phyloP scores from a whole-genome alignment of 1,140 invertebrate genomes.

The Planococcus citri region DNA sequence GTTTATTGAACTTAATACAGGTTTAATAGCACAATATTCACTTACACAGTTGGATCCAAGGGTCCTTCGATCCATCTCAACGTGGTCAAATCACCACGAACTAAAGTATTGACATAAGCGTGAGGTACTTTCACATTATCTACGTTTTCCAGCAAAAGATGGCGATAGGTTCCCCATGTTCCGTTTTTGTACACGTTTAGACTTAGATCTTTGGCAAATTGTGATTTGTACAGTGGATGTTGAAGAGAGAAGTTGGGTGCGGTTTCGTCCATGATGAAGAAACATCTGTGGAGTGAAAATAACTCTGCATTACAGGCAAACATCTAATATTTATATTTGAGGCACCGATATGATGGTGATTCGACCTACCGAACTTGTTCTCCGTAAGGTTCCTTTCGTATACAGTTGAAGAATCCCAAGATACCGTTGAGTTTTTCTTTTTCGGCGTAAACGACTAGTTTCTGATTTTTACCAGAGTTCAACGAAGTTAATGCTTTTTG shows the following conservation, averaged over 20 bases:
- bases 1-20: constrained; percentile 1
- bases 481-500: constrained; percentile 43
- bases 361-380: constrained; percentile 36
- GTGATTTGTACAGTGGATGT: constrained; percentile 49
- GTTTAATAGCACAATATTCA: constrained; percentile 21
- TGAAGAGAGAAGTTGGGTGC: constrained; percentile 50
- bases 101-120: constrained; percentile 61
- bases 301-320: no score
- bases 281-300: constrained; percentile 35
- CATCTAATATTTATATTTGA: no score
- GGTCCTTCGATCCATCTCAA: constrained; percentile 67
- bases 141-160: constrained; percentile 41
- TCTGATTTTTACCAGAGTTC: constrained; percentile 32
- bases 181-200: constrained; percentile 64
- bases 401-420: constrained; percentile 67
- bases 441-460: constrained; percentile 44
- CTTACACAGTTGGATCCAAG: constrained; percentile 37
- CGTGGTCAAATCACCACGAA: constrained; percentile 71
- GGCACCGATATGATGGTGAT: no score
- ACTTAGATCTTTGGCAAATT: constrained; percentile 57
- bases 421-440: constrained; percentile 58
- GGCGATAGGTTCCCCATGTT: constrained; percentile 68
- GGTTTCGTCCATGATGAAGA: constrained; percentile 49
- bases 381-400: constrained; percentile 53
- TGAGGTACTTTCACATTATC: constrained; percentile 42